Evolutionary conservation across 2,113 vertebrate species (phyloP).

Genomic region (Apteryx owenii): DNA sequence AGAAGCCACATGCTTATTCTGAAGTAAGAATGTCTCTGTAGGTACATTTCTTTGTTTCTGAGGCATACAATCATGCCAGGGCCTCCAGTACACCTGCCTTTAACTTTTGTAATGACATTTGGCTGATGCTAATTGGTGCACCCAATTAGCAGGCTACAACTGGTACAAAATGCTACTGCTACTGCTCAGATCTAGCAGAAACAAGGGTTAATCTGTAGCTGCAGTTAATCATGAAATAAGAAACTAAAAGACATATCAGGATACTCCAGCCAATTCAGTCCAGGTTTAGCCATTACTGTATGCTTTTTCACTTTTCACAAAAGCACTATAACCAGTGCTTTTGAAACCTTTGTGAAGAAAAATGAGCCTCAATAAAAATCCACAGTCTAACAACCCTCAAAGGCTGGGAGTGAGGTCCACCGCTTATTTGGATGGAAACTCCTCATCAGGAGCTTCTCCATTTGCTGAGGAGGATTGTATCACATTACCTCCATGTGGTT

Average conservation of each 20-base stretch:
- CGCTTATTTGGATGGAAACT: background rate
- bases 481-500: background rate
- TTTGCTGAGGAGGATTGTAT: background rate
- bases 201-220: slow-evolving; percentile 27
- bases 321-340: background rate
- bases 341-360: background rate
- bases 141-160: background rate
- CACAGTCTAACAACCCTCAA: background rate
- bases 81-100: slow-evolving; percentile 11
- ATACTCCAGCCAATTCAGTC: background rate
- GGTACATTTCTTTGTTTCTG: background rate
- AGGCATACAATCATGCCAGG: background rate
- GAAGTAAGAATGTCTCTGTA: background rate
- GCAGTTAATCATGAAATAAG: slow-evolving; percentile 42
- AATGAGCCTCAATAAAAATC: background rate
- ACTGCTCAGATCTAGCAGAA: background rate
- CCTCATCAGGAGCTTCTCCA: background rate
- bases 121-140: background rate
- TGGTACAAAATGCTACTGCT: slow-evolving; percentile 8
- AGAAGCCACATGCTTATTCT: background rate
- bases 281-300: background rate
- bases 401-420: background rate
- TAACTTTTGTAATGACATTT: slow-evolving; percentile 16
- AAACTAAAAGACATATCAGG: background rate
- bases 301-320: background rate